Evolutionary conservation across 2,113 vertebrate genomes (phyloP).

Genomic region (Cepphus grylle): DNA sequence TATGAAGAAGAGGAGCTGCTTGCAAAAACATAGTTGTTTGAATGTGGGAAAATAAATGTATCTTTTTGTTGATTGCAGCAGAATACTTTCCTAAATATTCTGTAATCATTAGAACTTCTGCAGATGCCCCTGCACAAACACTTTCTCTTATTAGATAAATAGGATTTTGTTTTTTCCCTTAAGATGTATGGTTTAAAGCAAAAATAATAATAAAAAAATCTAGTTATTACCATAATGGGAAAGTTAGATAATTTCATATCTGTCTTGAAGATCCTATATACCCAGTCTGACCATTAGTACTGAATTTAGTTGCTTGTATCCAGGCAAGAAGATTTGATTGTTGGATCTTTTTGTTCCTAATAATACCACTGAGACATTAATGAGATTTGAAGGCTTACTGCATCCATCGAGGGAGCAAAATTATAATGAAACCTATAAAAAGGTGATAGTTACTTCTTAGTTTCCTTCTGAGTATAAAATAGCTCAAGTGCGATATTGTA

Average conservation of each 20-base stretch:
- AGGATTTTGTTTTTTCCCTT: neutral
- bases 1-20: neutral
- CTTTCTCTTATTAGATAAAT: neutral
- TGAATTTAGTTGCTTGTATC: neutral
- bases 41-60: neutral
- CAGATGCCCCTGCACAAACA: fast-evolving
- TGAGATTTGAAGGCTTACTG: neutral
- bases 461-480: neutral
- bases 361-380: neutral
- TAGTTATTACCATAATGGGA: neutral
- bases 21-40: neutral
- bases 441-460: neutral
- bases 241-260: neutral
- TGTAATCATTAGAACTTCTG: neutral
- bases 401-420: neutral
- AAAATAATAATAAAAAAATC: too few relatives aligned
- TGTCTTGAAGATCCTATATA: neutral
- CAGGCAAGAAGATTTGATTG: neutral
- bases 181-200: neutral
- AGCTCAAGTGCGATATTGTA: neutral
- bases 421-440: neutral
- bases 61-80: neutral
- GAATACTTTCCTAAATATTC: neutral
- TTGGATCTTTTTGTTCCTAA: neutral
- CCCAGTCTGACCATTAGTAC: neutral